A percentile compares a stretch with the other conserved stretches of the same genome.
phyloP scores from a whole-genome alignment of 2,888 invertebrate genomes.

The Troides aeacus region DNA sequence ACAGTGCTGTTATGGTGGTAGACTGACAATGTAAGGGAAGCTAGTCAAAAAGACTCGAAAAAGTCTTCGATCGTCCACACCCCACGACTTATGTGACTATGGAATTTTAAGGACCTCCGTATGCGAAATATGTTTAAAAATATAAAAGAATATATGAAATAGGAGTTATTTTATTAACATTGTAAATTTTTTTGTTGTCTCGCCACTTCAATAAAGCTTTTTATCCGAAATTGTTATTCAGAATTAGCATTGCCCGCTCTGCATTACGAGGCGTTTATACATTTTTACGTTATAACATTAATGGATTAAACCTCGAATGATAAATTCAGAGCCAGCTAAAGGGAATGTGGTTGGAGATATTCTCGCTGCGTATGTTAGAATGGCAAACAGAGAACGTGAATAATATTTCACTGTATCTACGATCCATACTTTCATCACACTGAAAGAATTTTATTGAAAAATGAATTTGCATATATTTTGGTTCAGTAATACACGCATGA shows the following conservation, averaged over 20 bases:
- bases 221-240: conserved; percentile 25
- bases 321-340: conserved; percentile 27
- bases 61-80: too few relatives aligned
- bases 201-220: conserved; percentile 18
- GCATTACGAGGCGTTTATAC: conserved; percentile 26
- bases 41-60: too few relatives aligned
- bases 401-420: conserved; percentile 22
- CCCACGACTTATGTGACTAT: too few relatives aligned
- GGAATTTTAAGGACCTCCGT: too few relatives aligned
- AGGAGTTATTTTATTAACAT: not conserved
- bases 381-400: conserved; percentile 23
- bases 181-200: conserved; percentile 7
- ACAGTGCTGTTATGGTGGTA: too few relatives aligned
- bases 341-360: conserved; percentile 28
- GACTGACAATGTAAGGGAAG: too few relatives aligned
- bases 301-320: conserved; percentile 31
- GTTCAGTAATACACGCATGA: conserved; percentile 12
- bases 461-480: conserved; percentile 16
- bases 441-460: conserved; percentile 25
- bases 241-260: conserved; percentile 25
- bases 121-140: not conserved
- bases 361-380: conserved; percentile 26
- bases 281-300: conserved; percentile 28
- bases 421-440: conserved; percentile 21
- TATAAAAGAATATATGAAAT: conserved; percentile 1